Evolutionary conservation across 1,140 invertebrate species (phyloP), one percentile per base, ranked within the genome.

Genomic region (Propsilocerus akamusi): DNA sequence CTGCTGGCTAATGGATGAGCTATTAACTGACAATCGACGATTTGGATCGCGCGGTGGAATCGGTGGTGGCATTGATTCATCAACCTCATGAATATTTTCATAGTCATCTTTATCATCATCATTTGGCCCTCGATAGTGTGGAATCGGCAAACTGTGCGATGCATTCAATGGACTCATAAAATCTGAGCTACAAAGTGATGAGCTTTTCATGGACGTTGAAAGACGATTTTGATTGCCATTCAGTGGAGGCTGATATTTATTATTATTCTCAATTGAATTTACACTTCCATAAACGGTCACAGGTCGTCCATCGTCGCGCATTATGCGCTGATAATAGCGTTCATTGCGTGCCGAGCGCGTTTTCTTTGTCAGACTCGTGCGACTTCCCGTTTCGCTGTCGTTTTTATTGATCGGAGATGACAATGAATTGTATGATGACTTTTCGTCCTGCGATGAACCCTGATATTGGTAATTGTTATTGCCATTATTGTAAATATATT

Each of bases 291-390:
- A 47, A 24, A 23, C 22, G 8, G 28, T 20, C 12, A 14, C 22
- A 11, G 30, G 62, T 26, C 52, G 53, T 4, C 59, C 74, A 28
- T 81, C 78, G 51, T 84, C 81, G 28, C 75, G 70, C 4, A 79
- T 83, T 47, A 83, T 65, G 26, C 84, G 68, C 58, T 82, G 82
- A 46, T 83, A 75, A 56, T 86, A 84, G 25, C 84, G 70, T 61
- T 87, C 84, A 46, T 82, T 86, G 54, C 84, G 70, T 0, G 83
- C 81, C 17, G 75, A 74, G 49, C 83, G 69, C 22, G 34, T 22
- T 20, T 41, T 41, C 14, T 41, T 41, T 20, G 17, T 41, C 5
- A 41, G 17, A 41, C 34, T 41, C 14, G 34, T 41, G 0, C 34
- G 34, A 41, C 34, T 41, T 5, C 34, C 34, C 6, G 17, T 41